Base-by-base conservation (phyloP, 2,888 invertebrate genomes). In the Nezara viridula region DNA sequence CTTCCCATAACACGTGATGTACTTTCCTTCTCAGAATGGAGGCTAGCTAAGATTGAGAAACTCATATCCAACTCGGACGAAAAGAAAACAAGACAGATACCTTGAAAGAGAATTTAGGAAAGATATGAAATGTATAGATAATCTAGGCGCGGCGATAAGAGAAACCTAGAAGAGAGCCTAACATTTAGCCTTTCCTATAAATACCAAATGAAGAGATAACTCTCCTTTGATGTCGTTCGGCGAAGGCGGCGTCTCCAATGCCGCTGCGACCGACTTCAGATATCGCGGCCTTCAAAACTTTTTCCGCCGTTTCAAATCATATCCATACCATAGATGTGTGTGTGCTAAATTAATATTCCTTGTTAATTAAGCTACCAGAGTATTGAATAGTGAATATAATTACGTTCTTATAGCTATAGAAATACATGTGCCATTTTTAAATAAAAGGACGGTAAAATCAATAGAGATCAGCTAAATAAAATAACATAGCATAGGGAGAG, bases 201-300 rank as follows among this genome's bases (percentile, higher is more conserved):
- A 73, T 73, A 73, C 37, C 66, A 73, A 73, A 73, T 6, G 66
- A 21, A 32, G 66, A 73, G 66, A 73, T 73, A 73, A 73, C 66
- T 73, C 32, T 3, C 16, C 66, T 73, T 73, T 73, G 66, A 73
- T 73, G 66, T 73, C 19, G 19, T 73, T 73, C 66, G 66, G 19
- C 66, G 19, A 37, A 37, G 66, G 4, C 66, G 37, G 37, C 32
- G 16, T 73, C 60, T 60, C 10, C 66, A 2, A 66, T 9, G 32
- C 66, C 32, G 37, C 16, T 37, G 7, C 2, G 27, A n/a, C n/a
- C 55, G 10, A n/a, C 10, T 55, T 55, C 55, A 19, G 32, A 73
- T 16, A 19, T 73, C 21, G 19, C 32, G 37, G 5, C 10, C 2
- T n/a, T 19, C 10, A 44, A 44, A 44, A 10, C 5, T 5, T 44